phyloP scores from a whole-genome alignment of 2,113 vertebrate genomes.

The Rhabdornis inornatus region DNA sequence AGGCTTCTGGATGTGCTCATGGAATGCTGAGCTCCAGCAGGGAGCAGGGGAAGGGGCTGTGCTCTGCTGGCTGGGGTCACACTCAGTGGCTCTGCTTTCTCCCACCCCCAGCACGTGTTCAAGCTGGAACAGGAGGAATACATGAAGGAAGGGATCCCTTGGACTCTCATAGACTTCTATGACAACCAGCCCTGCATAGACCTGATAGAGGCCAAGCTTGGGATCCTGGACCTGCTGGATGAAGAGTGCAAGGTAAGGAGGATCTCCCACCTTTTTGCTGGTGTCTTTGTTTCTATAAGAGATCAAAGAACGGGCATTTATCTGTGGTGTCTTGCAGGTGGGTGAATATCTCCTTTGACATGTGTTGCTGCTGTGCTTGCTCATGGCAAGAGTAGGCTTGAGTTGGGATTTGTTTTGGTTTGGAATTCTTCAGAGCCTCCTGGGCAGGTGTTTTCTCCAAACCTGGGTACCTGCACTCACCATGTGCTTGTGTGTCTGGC shows the following conservation, averaged over 20 bases:
- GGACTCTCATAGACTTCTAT: conserved; percentile 92
- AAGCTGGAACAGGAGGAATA: conserved; percentile 98
- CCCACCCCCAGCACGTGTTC: conserved; percentile 85
- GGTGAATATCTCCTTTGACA: rapidly evolving
- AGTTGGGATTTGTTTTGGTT: neutral
- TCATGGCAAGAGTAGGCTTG: neutral
- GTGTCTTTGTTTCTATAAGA: neutral
- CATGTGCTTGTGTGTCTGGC: neutral
- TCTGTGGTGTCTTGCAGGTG: neutral
- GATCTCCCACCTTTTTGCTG: rapidly evolving
- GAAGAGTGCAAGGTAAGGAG: conserved; percentile 91
- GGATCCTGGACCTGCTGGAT: conserved; percentile 92
- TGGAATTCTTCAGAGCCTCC: neutral
- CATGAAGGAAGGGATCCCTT: conserved; percentile 93
- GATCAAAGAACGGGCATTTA: neutral
- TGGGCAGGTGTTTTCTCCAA: neutral
- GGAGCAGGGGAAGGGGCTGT: neutral
- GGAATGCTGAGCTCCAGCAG: neutral
- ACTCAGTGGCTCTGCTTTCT: neutral
- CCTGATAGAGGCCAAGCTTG: conserved; percentile 92
- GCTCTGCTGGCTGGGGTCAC: neutral
- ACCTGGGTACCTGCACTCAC: rapidly evolving
- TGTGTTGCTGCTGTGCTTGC: neutral
- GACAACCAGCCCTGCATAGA: conserved; percentile 97
- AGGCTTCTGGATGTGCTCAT: neutral